Evolutionary conservation across 2,113 vertebrate genomes (phyloP).

Genomic region (Oncorhynchus clarkii): DNA sequence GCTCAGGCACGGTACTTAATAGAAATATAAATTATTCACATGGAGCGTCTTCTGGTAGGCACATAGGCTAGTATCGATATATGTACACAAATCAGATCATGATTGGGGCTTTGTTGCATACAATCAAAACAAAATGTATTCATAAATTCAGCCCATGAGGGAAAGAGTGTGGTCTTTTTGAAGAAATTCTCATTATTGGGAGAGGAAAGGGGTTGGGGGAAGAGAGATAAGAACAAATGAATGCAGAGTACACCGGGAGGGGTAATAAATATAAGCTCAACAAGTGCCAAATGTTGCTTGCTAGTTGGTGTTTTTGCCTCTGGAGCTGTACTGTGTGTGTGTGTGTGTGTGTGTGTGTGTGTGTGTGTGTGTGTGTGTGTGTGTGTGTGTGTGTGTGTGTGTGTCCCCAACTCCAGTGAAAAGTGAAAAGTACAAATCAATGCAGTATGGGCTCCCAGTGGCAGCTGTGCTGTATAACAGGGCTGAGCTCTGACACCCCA

Average conservation of each 20-base stretch:
- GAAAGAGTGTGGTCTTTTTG: conserved; percentile 29
- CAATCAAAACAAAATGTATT: conserved; percentile 67
- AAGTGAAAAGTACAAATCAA: conserved; percentile 8
- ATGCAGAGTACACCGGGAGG: conserved; percentile 18
- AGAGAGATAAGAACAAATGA: conserved; percentile 8
- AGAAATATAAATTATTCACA: conserved; percentile 77
- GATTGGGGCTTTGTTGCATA: conserved; percentile 59
- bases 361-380: background rate
- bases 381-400: background rate
- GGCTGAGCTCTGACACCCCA: background rate
- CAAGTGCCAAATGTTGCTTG: background rate
- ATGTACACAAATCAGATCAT: conserved; percentile 76
- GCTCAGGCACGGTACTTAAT: conserved; percentile 62
- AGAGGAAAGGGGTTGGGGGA: conserved; percentile 12
- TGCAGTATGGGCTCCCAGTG: background rate
- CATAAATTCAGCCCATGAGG: conserved; percentile 59
- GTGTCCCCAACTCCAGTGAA: background rate
- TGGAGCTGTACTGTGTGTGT: background rate
- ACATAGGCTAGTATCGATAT: conserved; percentile 69
- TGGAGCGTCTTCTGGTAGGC: conserved; percentile 62
- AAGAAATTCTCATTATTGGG: conserved; percentile 57
- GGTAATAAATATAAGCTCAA: conserved; percentile 9
- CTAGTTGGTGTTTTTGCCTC: background rate
- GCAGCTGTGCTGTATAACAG: conserved; percentile 13
- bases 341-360: background rate